phyloP scores from a whole-genome alignment of 2,888 invertebrate genomes.

The Pachymerium ferrugineum region DNA sequence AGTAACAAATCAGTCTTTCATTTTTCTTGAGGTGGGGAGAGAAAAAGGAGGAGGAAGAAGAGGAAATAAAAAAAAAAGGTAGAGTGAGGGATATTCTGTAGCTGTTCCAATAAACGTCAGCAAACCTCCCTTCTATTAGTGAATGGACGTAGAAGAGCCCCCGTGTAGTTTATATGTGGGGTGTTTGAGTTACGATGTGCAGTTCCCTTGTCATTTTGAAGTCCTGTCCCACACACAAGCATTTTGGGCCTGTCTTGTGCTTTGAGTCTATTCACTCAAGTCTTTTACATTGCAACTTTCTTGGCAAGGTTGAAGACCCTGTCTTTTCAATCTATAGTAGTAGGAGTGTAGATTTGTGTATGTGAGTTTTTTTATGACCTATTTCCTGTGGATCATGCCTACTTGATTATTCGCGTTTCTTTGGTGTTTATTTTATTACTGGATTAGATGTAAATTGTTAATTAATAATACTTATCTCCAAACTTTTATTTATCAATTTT shows the following conservation, averaged over 20 bases:
- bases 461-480: too few relatives aligned
- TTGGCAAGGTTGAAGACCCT: not conserved
- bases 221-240: not conserved
- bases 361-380: not conserved
- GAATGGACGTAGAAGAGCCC: not conserved
- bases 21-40: not conserved
- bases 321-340: not conserved
- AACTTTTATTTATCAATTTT: too few relatives aligned
- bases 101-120: not conserved
- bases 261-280: not conserved
- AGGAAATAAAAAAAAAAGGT: not conserved
- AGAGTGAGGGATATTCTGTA: not conserved
- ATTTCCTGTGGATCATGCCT: not conserved
- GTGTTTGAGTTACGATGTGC: not conserved
- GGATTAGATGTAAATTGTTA: not conserved
- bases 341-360: not conserved
- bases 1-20: slow-evolving; percentile 24
- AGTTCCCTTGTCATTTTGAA: not conserved
- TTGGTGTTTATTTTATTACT: too few relatives aligned
- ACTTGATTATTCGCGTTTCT: not conserved
- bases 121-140: not conserved
- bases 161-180: not conserved
- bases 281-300: not conserved
- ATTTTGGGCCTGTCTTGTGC: not conserved
- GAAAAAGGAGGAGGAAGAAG: not conserved